Evolutionary conservation across 2,888 invertebrate genomes (phyloP), one percentile per base, ranked within the genome.

Genomic region (Abscondita cerata): DNA sequence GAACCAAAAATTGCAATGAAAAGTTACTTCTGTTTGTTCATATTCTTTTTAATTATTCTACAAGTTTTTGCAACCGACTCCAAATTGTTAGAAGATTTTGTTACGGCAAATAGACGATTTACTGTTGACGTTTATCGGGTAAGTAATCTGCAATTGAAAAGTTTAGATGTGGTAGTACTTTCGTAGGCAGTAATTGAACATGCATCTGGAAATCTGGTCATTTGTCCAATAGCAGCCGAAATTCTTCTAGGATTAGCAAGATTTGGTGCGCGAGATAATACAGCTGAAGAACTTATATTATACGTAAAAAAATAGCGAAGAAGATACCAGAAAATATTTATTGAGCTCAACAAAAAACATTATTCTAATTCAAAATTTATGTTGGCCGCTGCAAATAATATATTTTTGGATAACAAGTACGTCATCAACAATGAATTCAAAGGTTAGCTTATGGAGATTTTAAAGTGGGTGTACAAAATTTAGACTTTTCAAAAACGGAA

Each of bases 391-490:
- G 77, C 78, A 6, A 79, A 79, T 62, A 89, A 88, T 68, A 81
- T 93, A 3, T 94, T 87, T 73, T 79, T 89, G 0, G 84, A 85
- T 68, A 41, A 75, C 3, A 82, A 81, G 1, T 83, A 86, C 50
- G 75, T 81, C 9, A 70, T 92, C 1, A 81, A 84, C n/a, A 72
- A 83, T 0, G 75, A 81, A 13, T 87, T 87, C 65, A 82, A 85
- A 68, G 79, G 82, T 6, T 87, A 38, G 86, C 91, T 0, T 72
- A 81, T 5, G 81, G 85, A 18, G 80, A 85, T 38, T 93, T 91
- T 74, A 79, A 84, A 51, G 85, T 90, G 1, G 84, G 82, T 3
- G 83, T 87, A 1, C 84, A 89, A 66, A 72, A 70, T 54, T 57
- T 79, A 1, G 68, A 78, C 58, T 76, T 75, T 46, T 19, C 1